These are phyloP conservation scores for Octopus sinensis DNA, from an alignment of 1,140 invertebrate genomes.

Conservation along the genomic window DNA sequence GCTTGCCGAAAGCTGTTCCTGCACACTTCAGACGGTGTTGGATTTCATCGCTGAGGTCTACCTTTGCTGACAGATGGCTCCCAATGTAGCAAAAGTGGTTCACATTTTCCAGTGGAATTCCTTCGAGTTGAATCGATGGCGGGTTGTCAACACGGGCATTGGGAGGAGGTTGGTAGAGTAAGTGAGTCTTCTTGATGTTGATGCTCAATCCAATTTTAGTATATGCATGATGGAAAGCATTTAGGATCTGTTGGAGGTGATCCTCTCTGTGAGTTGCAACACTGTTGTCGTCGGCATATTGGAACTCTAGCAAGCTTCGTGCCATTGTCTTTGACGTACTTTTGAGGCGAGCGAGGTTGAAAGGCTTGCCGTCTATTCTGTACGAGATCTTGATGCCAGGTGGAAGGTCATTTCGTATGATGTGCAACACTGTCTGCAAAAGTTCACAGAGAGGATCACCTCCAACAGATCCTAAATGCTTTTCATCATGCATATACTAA, in stretches of 20 bases:
- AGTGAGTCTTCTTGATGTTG: neutral
- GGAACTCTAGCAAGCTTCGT: neutral
- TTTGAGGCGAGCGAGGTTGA: neutral
- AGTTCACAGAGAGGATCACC: too few relatives aligned
- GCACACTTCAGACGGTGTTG: too few relatives aligned
- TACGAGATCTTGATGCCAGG: neutral
- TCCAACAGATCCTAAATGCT: neutral
- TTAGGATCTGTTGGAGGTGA: neutral
- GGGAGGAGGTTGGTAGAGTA: neutral
- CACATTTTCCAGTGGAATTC: too few relatives aligned
- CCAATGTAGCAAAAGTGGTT: too few relatives aligned
- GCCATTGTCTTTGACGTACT: neutral
- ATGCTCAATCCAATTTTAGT: neutral
- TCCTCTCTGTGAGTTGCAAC: neutral
- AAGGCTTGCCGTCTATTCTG: neutral
- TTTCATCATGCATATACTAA: neutral
- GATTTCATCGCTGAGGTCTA: too few relatives aligned
- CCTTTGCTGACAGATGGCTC: too few relatives aligned
- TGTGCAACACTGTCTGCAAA: too few relatives aligned
- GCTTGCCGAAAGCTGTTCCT: too few relatives aligned
- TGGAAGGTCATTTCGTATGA: neutral
- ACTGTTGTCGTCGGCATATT: neutral
- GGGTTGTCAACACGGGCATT: neutral
- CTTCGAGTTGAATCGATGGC: neutral
- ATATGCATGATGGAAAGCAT: neutral